Percentiles rank a stretch among this genome's conserved stretches.
These are phyloP conservation scores for Gonioctena quinquepunctata DNA, from an alignment of 1,140 invertebrate genomes.

Conservation along the genomic window DNA sequence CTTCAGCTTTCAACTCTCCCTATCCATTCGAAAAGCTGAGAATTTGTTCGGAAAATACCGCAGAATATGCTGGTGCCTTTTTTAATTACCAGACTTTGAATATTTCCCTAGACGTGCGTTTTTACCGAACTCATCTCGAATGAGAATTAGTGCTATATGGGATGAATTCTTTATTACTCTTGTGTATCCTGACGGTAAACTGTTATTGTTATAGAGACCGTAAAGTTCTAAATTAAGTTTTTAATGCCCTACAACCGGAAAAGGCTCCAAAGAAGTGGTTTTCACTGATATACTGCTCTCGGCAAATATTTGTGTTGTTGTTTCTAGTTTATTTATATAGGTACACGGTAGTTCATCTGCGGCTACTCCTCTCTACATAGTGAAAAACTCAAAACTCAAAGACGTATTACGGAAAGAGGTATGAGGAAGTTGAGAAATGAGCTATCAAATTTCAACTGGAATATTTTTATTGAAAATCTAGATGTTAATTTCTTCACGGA, in stretches of 20 bases:
- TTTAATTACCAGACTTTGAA: slow-evolving; percentile 37
- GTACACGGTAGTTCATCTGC: no score
- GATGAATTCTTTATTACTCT: slow-evolving; percentile 35
- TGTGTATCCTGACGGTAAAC: slow-evolving; percentile 25
- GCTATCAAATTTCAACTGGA: no score
- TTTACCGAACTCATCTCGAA: slow-evolving; percentile 39
- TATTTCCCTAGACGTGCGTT: slow-evolving; percentile 42
- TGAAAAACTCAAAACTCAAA: no score
- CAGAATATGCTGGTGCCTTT: slow-evolving; percentile 35
- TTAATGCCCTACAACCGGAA: slow-evolving; percentile 19
- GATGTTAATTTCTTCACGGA: no score
- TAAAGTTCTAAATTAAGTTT: slow-evolving; percentile 28
- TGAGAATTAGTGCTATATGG: slow-evolving; percentile 34
- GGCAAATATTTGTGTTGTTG: no score
- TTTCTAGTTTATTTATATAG: no score
- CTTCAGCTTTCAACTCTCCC: not conserved
- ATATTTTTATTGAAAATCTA: no score
- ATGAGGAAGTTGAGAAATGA: no score
- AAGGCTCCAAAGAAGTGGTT: not conserved
- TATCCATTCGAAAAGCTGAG: not conserved
- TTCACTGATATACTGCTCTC: no score
- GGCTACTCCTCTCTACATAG: no score
- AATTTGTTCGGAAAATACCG: slow-evolving; percentile 6
- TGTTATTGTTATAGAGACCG: slow-evolving; percentile 31
- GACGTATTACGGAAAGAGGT: no score